Base-by-base conservation (phyloP, 2,888 invertebrate species). In the Tenodera sinensis region DNA sequence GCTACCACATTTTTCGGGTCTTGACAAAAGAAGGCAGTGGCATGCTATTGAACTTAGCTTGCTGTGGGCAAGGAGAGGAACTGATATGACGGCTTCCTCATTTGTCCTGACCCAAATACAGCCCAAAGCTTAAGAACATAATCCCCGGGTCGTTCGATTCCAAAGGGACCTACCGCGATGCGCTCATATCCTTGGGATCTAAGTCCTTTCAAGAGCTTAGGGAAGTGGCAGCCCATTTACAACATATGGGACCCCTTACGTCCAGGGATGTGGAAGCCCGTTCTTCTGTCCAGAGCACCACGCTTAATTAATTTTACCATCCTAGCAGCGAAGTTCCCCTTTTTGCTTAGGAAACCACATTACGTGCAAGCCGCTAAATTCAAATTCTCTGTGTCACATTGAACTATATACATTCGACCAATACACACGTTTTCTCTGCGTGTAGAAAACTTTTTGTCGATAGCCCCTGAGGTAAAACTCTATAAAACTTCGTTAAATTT, bases 1-100 rank as follows among this genome's bases (percentile, higher is more conserved):
- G 89, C 84, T 34, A 90, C 85, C 84, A 89, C 89, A 85, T 42
- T 42, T 42, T 42, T 42, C 12, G 9, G 42, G 54, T 1, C 54
- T 20, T 71, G 4, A 71, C 54, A 20, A 20, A 71, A 25, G 54
- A 20, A 54, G 20, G 54, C 54, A 71, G 20, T 25, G 20, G 54
- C 20, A 6, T 20, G 15, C 54, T 25, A 20, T 71, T 25, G 20
- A 71, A 25, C 54, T 71, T 71, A 71, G 54, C 34, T 54, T 54
- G 54, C 15, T 54, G 54, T 54, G 54, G 20, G 54, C 54, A 54
- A 15, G 54, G 54, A 54, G 54, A 20, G 54, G 20, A 20, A 20
- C 54, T 54, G 54, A 54, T 54, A 54, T 54, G 54, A 54, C 20
- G 54, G 15, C 54, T 54, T 54, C 54, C 54, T 54, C 54, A 71